Base-by-base conservation (phyloP, 2,888 invertebrate genomes). In the Tineola bisselliella region DNA sequence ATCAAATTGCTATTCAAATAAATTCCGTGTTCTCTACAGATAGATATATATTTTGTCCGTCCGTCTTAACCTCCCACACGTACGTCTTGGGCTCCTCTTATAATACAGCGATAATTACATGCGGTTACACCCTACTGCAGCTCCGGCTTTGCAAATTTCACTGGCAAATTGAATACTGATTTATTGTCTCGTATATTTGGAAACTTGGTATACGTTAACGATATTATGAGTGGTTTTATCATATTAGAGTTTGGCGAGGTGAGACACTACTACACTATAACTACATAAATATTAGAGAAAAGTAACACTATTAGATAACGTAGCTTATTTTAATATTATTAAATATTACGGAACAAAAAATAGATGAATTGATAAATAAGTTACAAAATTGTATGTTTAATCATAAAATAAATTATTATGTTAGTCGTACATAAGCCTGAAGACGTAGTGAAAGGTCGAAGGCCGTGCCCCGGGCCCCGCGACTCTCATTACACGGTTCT, bases 401-500 rank as follows among this genome's bases (percentile, higher is more conserved):
- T 38, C 6, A 15, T 48, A 17, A 48, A 48, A 15, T 48, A 17
- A 48, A 15, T 48, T 48, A 48, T 48, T 48, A 48, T 48, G 54
- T 25, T 54, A 54, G 54, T 54, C n/a, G 18, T 19, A 54, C 15
- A 17, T 25, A 54, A 54, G 18, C 54, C 54, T 33, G 58, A 33
- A 33, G 58, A 58, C 31, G 58, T 17, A 33, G 58, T 15, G 58
- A 58, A 58, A 58, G 58, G 58, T 58, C 58, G 58, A 58, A 58
- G 58, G 58, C 33, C 58, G 56, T 56, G 58, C 58, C 58, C 33
- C n/a, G 54, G 56, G 60, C 60, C 30, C 30, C 60, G 48, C 60
- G 48, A 33, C 43, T 58, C 62, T 62, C 75, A 76, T 79, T 79
- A 77, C 74, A 74, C 68, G 72, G 68, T 65, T 65, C 65, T 64